Evolutionary conservation across 2,113 vertebrate genomes (phyloP), one percentile per base, ranked within the genome.

Genomic region (Megaptera novaeangliae): DNA sequence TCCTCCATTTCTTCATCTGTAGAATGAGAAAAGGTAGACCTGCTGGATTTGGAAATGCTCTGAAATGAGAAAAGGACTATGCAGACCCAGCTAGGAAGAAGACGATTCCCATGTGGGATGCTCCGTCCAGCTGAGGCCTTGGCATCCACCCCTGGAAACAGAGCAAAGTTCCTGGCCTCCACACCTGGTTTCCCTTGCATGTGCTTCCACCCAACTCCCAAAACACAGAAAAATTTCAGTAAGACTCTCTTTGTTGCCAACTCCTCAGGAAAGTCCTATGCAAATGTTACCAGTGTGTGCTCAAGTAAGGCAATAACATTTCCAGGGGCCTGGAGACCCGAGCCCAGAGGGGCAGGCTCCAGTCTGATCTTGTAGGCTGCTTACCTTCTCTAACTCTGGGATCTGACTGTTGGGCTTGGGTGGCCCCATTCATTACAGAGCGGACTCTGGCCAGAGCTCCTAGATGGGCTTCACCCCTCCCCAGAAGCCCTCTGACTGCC

Each of bases 181-280:
- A 46, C 72, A 72, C 82, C 44, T 88, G 55, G 17, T 49, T 64
- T n/a, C 29, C 39, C 69, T 63, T 68, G 64, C n/a, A 15, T 74
- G 39, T 80, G 72, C 44, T 94, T 87, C 87, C 46, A 49, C 49
- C 23, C 6, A 64, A 69, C 17, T 63, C 44, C 66, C 27, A 55
- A 69, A 80, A 81, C 85, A 97, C 36, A 74, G 31, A 69, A 91
- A 91, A 59, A 18, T 92, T 95, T 95, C 89, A 93, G 49, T 46
- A 82, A 82, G 94, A 61, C 74, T 93, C 34, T 93, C n/a, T 63
- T 95, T 69, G 29, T 95, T 82, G 55, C 61, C 11, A 85, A 68
- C 41, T 72, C 74, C 57, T 92, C n/a, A 75, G 96, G 77, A 98
- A 97, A 97, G 69, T 57, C 78, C 57, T 84, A 75, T 59, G 57